These are phyloP conservation scores for Crotalus horridus DNA, from an alignment of 2,113 vertebrate genomes.

Conservation along the genomic window DNA sequence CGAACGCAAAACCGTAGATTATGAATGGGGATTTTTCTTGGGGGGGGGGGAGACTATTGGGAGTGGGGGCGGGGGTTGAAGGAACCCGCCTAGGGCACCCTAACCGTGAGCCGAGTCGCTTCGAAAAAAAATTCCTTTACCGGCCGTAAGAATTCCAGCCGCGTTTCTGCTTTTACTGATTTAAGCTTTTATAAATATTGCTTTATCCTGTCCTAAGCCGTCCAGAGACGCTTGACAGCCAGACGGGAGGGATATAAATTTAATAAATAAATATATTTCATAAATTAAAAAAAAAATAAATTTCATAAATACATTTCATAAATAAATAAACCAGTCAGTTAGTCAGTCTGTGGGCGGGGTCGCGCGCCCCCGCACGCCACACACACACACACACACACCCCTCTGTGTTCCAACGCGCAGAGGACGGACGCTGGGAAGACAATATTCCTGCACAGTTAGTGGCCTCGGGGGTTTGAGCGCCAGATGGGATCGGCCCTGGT, in stretches of 20 bases:
- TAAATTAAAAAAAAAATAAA: not conserved
- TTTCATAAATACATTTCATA: not conserved
- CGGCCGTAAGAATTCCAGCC: not conserved
- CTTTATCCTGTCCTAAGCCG: not conserved
- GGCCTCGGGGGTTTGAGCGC: not conserved
- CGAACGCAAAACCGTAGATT: not conserved
- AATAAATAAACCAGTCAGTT: not conserved
- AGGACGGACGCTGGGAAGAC: not conserved
- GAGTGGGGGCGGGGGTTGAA: not conserved
- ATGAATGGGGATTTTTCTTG: not conserved
- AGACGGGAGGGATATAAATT: not conserved
- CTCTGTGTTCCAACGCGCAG: not conserved
- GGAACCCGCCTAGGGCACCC: not conserved
- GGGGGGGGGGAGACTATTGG: not conserved
- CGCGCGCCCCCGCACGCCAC: not conserved
- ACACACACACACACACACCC: too few species aligned
- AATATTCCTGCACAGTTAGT: not conserved
- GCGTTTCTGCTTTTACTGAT: not conserved
- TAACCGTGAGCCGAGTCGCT: not conserved
- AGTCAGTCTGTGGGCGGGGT: not conserved
- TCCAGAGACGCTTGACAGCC: not conserved
- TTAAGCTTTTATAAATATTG: not conserved
- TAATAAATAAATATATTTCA: not conserved
- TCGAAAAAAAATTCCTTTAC: not conserved
- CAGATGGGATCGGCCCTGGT: not conserved